These are phyloP conservation scores for Eonycteris spelaea DNA, from an alignment of 2,113 vertebrate genomes.

Conservation along the genomic window DNA sequence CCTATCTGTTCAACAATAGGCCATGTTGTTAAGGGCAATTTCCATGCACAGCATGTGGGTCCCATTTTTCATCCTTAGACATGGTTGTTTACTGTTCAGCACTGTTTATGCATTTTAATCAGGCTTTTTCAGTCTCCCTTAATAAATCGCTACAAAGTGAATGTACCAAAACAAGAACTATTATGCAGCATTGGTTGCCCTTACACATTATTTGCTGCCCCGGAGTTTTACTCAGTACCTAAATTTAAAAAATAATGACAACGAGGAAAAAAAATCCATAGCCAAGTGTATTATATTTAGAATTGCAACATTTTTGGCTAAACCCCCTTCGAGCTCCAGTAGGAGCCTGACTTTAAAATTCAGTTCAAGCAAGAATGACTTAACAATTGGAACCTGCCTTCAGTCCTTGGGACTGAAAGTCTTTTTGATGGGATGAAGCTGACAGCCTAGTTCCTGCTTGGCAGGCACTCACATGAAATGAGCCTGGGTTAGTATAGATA, in stretches of 20 bases:
- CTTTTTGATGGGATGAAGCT: conserved; percentile 79
- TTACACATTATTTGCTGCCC: conserved; percentile 75
- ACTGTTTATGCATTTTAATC: conserved; percentile 91
- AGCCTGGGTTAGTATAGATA: conserved; percentile 75
- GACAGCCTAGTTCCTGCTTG: conserved; percentile 83
- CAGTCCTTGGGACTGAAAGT: conserved; percentile 77
- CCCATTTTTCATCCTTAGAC: conserved; percentile 91
- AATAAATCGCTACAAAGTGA: conserved; percentile 89
- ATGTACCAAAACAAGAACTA: conserved; percentile 84
- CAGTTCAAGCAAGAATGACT: conserved; percentile 80
- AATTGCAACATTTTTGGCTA: conserved; percentile 77
- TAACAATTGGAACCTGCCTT: conserved; percentile 83
- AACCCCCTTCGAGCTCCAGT: conserved; percentile 76
- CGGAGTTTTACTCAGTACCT: conserved; percentile 72
- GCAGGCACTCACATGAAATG: conserved; percentile 72
- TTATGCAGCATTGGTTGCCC: conserved; percentile 79
- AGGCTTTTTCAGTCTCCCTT: conserved; percentile 88
- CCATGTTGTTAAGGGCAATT: conserved; percentile 98
- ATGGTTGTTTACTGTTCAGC: conserved; percentile 95
- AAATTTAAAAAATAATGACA: conserved; percentile 76
- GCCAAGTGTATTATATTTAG: conserved; percentile 77
- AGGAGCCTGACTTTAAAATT: conserved; percentile 84
- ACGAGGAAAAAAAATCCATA: conserved; percentile 76
- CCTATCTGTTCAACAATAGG: conserved; percentile 94
- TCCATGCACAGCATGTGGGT: conserved; percentile 99